phyloP scores from a whole-genome alignment of 1,140 invertebrate genomes.

The Melipona quadrifasciata region DNA sequence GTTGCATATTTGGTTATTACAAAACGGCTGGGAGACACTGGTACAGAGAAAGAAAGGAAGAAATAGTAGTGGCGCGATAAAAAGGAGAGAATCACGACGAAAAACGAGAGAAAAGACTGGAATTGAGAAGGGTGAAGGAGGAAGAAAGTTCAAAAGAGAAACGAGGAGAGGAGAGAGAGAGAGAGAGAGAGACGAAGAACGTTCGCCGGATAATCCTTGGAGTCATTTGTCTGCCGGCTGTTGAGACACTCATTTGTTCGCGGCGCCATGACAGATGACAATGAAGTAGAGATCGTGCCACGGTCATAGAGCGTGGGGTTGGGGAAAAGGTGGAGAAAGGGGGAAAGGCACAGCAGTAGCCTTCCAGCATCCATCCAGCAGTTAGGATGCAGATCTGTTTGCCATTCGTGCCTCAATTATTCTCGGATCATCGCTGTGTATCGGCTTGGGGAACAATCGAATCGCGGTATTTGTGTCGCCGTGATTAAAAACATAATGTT shows the following conservation, averaged over 20 bases:
- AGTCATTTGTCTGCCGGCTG: constrained; percentile 75
- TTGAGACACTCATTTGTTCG: constrained; percentile 78
- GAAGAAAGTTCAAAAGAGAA: neutral
- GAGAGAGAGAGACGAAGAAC: constrained; percentile 61
- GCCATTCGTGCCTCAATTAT: constrained; percentile 80
- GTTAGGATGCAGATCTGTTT: constrained; percentile 75
- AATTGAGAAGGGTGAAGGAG: constrained; percentile 13
- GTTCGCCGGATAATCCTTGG: constrained; percentile 77
- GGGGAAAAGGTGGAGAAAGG: neutral
- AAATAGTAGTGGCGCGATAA: neutral
- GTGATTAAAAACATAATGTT: constrained; percentile 64
- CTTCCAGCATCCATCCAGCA: neutral
- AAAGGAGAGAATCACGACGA: neutral
- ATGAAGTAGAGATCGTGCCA: constrained; percentile 74
- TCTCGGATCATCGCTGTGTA: constrained; percentile 80
- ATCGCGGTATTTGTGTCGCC: constrained; percentile 57
- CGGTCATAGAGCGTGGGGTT: constrained; percentile 38
- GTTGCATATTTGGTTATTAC: neutral
- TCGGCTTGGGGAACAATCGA: constrained; percentile 68
- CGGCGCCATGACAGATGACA: constrained; percentile 80
- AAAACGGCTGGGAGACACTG: neutral
- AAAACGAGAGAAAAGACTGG: neutral
- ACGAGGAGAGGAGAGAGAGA: neutral
- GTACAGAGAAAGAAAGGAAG: neutral
- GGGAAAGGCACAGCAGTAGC: neutral